phyloP scores from a whole-genome alignment of 2,797 vertebrate species.

The Pseudomugil tenellus region DNA sequence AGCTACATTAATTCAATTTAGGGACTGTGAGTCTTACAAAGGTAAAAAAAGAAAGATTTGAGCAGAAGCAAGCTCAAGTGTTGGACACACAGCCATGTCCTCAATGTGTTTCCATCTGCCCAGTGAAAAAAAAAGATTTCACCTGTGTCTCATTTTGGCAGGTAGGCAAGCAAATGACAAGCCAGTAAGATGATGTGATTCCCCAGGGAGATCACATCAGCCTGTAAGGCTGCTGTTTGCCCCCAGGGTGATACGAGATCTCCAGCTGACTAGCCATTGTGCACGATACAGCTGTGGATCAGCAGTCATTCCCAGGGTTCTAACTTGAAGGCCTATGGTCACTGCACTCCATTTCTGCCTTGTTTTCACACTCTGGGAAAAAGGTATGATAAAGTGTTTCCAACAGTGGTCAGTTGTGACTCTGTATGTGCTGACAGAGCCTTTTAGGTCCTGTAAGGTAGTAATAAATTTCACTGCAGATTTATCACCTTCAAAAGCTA shows the following conservation, averaged over 20 bases:
- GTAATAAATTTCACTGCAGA: slow-evolving; percentile 19
- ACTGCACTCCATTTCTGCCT: slow-evolving; percentile 7
- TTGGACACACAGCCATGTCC: background rate
- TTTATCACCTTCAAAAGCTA: too few relatives aligned
- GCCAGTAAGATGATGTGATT: slow-evolving; percentile 18
- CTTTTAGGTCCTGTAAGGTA: slow-evolving; percentile 4
- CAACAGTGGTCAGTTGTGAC: slow-evolving; percentile 23
- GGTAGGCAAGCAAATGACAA: slow-evolving; percentile 22
- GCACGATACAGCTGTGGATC: slow-evolving; percentile 15
- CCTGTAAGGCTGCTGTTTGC: slow-evolving; percentile 31
- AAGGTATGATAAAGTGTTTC: slow-evolving; percentile 22
- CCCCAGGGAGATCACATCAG: slow-evolving; percentile 23
- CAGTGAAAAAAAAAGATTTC: slow-evolving; percentile 17
- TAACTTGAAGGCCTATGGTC: slow-evolving; percentile 12
- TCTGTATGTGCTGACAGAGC: slow-evolving; percentile 29
- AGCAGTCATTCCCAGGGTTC: slow-evolving; percentile 3
- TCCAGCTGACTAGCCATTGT: background rate
- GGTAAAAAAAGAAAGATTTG: background rate
- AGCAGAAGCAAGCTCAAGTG: background rate
- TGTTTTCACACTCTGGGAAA: slow-evolving; percentile 15
- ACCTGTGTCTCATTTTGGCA: slow-evolving; percentile 5
- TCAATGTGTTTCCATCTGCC: slow-evolving; percentile 10
- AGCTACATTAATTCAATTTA: background rate
- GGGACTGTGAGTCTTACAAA: too few relatives aligned
- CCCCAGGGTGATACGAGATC: slow-evolving; percentile 17